phyloP scores from a whole-genome alignment of 53 echinoderm and acorn worm genomes.

The Zoroaster sp. region DNA sequence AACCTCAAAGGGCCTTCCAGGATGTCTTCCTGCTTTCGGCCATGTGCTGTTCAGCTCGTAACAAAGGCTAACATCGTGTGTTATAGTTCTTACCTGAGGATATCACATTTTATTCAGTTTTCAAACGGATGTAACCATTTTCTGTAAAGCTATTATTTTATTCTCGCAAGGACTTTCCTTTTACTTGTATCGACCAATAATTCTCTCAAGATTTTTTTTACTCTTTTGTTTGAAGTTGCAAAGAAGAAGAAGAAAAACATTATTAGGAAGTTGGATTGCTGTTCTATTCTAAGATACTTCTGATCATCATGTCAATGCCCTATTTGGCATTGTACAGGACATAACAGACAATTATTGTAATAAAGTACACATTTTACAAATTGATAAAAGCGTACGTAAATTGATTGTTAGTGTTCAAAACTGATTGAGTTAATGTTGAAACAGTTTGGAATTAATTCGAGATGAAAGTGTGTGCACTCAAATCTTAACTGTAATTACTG shows the following conservation, averaged over 20 bases:
- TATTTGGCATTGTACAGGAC: background rate
- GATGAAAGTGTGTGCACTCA: background rate
- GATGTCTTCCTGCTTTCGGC: too few relatives aligned
- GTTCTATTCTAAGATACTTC: background rate
- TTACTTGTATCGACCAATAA: background rate
- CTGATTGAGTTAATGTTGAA: background rate
- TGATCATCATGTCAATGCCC: background rate
- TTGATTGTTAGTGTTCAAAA: background rate
- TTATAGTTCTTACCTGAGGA: background rate
- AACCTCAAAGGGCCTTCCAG: too few relatives aligned
- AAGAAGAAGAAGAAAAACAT: background rate
- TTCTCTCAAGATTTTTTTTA: background rate
- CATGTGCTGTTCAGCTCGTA: too few relatives aligned
- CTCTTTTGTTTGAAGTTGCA: background rate
- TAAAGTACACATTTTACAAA: background rate
- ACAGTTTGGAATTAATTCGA: background rate
- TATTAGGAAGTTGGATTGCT: background rate
- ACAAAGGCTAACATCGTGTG: background rate
- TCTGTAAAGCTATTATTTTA: background rate
- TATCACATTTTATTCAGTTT: background rate
- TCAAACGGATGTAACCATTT: background rate
- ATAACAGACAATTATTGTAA: background rate
- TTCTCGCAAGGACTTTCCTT: background rate
- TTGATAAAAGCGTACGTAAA: background rate
- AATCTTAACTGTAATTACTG: conserved; percentile 21